These are phyloP conservation scores for Podarcis lilfordi DNA, from an alignment of 2,797 vertebrate genomes.

Conservation along the genomic window DNA sequence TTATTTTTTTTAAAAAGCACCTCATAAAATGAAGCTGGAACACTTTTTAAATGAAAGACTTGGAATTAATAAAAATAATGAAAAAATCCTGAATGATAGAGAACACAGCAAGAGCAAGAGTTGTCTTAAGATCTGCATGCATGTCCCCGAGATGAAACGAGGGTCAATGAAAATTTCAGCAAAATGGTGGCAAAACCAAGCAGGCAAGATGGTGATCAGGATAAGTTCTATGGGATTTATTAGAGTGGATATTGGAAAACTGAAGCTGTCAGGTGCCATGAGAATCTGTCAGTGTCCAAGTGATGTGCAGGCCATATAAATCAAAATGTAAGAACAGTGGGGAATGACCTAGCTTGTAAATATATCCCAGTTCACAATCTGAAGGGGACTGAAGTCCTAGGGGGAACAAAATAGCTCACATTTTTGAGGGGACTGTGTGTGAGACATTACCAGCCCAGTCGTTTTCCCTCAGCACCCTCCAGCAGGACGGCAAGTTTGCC, in stretches of 20 bases:
- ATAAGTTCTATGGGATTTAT: not conserved
- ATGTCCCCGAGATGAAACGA: not conserved
- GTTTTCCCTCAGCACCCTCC: not conserved
- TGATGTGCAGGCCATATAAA: not conserved
- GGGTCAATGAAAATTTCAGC: too few relatives aligned
- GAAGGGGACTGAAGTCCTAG: not conserved
- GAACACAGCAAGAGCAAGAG: not conserved
- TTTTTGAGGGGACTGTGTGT: not conserved
- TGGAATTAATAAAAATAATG: too few relatives aligned
- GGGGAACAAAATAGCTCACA: not conserved
- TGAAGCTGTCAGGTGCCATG: not conserved
- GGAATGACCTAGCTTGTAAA: not conserved
- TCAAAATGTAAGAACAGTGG: not conserved
- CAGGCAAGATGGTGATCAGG: not conserved
- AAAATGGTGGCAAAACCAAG: not conserved
- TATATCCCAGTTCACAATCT: not conserved
- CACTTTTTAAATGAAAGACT: too few relatives aligned
- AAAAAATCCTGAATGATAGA: not conserved
- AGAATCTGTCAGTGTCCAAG: not conserved
- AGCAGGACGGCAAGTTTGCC: not conserved
- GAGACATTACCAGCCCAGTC: not conserved
- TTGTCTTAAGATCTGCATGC: not conserved
- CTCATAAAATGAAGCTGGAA: too few relatives aligned
- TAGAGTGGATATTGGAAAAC: not conserved
- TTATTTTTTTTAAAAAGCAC: too few relatives aligned